Base-by-base conservation (phyloP, 2,113 vertebrate genomes). In the Dromaius novaehollandiae region DNA sequence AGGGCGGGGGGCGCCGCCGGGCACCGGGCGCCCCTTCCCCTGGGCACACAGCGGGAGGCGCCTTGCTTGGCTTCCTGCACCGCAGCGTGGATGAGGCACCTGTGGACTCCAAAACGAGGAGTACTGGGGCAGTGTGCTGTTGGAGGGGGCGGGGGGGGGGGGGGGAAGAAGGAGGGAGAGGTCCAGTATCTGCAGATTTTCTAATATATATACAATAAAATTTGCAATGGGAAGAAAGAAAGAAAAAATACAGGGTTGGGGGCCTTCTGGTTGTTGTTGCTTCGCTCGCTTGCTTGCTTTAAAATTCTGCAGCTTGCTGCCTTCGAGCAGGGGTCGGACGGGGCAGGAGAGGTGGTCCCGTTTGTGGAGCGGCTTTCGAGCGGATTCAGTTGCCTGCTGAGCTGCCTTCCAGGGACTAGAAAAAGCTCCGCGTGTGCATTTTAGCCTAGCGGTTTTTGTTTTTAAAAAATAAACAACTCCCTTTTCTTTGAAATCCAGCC, bases 401-500 rank as follows among this genome's bases (percentile, higher is more conserved):
- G 66, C 42, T 64, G 76, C 34, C 38, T 55, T 34, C 26, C 78
- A 46, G 75, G 42, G 61, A 46, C 32, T 9, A 7, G 46, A n/a
- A 26, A 63, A 80, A 55, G 12, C 40, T 55, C 69, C 6, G 21
- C 24, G 30, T 25, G 15, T 15, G 82, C 76, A 4, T 86, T 83
- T 82, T 79, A 69, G 82, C n/a, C 75, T 44, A 60, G 70, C 2
- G 6, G 32, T 86, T 84, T 79, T n/a, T 38, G 22, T 51, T 79
- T 48, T 48, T 20, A 38, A 51, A 20, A 82, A 89, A 79, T 71
- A 95, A 95, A 19, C 36, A 55, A 42, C 55, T 77, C 46, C 63
- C 9, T 93, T 74, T 66, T 58, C 89, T 92, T 90, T 90, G 82
- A 93, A 92, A 86, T 82, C 20, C 76, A 53, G 18, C 44, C 51